Evolutionary conservation across 2,888 invertebrate species (phyloP).

Genomic region (Aporophyla nigra): DNA sequence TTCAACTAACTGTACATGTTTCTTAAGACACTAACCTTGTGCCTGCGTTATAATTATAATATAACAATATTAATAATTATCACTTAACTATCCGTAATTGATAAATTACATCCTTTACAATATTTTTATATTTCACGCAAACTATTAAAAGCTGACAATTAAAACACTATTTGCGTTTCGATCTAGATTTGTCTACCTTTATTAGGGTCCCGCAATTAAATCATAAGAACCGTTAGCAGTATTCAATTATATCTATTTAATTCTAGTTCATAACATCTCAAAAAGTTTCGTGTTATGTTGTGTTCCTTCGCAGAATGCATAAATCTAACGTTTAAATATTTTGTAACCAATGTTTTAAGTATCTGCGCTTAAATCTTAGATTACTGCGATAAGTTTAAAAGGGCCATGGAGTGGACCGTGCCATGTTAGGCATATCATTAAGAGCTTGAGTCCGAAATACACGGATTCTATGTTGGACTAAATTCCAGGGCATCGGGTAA

Average conservation of each 20-base stretch:
- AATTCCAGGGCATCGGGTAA: constrained; percentile 40
- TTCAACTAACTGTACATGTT: constrained; percentile 15
- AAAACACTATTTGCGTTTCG: constrained; percentile 36
- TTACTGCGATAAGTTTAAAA: constrained; percentile 55
- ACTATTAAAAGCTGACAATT: constrained; percentile 47
- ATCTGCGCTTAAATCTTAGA: constrained; percentile 55
- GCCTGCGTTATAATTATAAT: constrained; percentile 26
- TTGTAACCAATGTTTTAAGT: constrained; percentile 59
- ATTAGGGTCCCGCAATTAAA: constrained; percentile 47
- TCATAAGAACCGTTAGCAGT: constrained; percentile 29
- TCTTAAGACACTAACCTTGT: constrained; percentile 41
- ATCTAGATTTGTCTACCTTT: constrained; percentile 49
- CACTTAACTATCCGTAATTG: constrained; percentile 20
- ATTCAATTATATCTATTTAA: constrained; percentile 21
- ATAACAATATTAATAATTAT: constrained; percentile 29
- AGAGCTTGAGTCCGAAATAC: constrained; percentile 41
- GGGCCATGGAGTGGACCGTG: constrained; percentile 55
- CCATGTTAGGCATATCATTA: constrained; percentile 60
- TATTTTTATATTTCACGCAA: constrained; percentile 29
- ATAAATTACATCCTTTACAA: constrained; percentile 5
- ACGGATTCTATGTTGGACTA: constrained; percentile 43
- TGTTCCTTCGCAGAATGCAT: constrained; percentile 33
- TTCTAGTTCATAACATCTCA: constrained; percentile 22
- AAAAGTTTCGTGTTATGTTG: constrained; percentile 34
- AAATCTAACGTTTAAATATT: constrained; percentile 59